Conservation (phyloP, 2,797 vertebrate genomes). For the Rhodeus uyekii region DNA sequence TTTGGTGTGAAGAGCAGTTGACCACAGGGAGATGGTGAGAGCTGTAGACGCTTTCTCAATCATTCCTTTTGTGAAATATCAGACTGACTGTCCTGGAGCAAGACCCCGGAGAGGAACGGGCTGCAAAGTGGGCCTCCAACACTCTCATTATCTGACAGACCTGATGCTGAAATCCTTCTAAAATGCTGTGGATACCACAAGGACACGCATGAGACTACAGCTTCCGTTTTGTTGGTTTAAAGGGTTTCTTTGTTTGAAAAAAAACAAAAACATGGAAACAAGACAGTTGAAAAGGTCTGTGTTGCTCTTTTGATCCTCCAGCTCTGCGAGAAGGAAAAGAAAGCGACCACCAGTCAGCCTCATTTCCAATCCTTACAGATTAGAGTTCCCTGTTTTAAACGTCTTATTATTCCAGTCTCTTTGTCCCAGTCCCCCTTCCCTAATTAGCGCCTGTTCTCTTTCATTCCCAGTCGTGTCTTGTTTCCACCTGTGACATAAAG, state of each 20-base stretch:
- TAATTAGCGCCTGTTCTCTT: slow-evolving; percentile 62
- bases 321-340: slow-evolving; percentile 11
- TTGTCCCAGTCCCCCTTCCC: slow-evolving; percentile 52
- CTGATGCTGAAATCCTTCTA: not conserved
- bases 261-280: slow-evolving; percentile 25
- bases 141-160: slow-evolving; percentile 19
- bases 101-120: not conserved
- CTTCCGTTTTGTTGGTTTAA: slow-evolving; percentile 22
- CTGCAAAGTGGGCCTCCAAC: not conserved
- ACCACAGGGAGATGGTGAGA: slow-evolving; percentile 24
- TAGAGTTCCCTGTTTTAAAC: slow-evolving; percentile 57
- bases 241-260: slow-evolving; percentile 10
- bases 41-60: slow-evolving; percentile 6
- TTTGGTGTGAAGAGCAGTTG: slow-evolving; percentile 49
- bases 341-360: slow-evolving; percentile 35
- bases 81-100: not conserved
- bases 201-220: not conserved
- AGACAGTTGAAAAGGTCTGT: slow-evolving; percentile 19
- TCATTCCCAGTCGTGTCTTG: slow-evolving; percentile 42
- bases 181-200: not conserved
- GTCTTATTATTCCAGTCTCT: slow-evolving; percentile 56
- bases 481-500: slow-evolving; percentile 58
- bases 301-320: slow-evolving; percentile 43
- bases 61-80: slow-evolving; percentile 13
- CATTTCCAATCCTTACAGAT: slow-evolving; percentile 52